phyloP scores from a whole-genome alignment of 2,113 vertebrate genomes.

The Ciconia boyciana region DNA sequence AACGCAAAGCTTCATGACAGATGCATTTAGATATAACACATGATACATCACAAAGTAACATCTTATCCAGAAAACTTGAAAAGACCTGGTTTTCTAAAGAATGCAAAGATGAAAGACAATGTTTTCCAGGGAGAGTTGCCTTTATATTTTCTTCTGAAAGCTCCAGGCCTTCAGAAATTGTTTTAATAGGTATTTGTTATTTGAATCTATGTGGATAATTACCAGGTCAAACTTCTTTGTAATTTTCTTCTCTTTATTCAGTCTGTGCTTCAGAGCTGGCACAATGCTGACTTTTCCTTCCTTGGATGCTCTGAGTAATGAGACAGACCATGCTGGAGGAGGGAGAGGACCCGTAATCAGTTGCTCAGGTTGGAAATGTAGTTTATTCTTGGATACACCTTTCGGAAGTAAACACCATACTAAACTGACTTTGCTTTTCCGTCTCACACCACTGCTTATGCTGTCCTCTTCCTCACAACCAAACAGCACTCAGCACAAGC shows the following conservation, averaged over 20 bases:
- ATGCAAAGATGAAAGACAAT: conserved; percentile 50
- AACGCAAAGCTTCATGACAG: conserved; percentile 51
- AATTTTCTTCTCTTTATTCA: conserved; percentile 6
- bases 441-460: neutral
- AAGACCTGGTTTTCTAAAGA: conserved; percentile 56
- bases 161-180: conserved; percentile 14
- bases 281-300: neutral
- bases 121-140: conserved; percentile 31
- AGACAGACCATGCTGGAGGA: neutral
- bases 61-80: conserved; percentile 51
- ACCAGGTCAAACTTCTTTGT: neutral
- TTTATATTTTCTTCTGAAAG: conserved; percentile 31
- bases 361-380: neutral
- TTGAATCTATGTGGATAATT: conserved; percentile 21
- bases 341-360: neutral
- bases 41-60: conserved; percentile 51
- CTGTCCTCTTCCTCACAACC: neutral
- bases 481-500: neutral
- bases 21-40: conserved; percentile 59
- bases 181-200: conserved; percentile 33
- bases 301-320: neutral
- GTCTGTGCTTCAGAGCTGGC: neutral
- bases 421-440: neutral
- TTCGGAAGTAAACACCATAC: neutral
- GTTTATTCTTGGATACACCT: neutral